Evolutionary conservation across 2,797 vertebrate species (phyloP), one percentile per base, ranked within the genome.

Genomic region (Enteromius treurensis): DNA sequence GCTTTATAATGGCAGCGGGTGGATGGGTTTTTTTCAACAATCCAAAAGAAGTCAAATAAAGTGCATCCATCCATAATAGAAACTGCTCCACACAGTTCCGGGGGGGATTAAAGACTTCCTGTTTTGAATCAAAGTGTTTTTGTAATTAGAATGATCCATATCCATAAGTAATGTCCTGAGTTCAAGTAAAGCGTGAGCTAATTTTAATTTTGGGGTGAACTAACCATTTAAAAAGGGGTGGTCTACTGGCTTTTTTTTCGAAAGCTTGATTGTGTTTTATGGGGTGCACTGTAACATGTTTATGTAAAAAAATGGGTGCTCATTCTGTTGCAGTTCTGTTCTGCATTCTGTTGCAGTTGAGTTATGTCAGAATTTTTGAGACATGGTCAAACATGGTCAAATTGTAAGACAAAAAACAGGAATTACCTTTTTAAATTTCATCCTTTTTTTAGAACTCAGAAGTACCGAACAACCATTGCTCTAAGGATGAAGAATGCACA

Each of bases 401-500:
- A 64, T 32, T 32, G 60, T 62, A 3, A 64, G 62, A 19, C 14
- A 64, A 64, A 29, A 29, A 62, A 26, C 26, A 26, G 7, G 6
- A 32, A 32, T 32, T 8, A 15, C 2, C 1, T 32, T 64, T 64
- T 32, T 32, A 17, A 32, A 17, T 17, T 21, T 11, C 26, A 62
- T 78, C 64, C 15, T 51, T 70, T 47, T 79, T 71, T 5, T 88
- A 96, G 96, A 95, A 90, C 42, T 26, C 45, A 26, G 92, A 62
- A 65, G 93, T 98, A 78, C 92, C 91, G 0, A 89, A 95, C 0
- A 96, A 94, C 2, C 71, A 14, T 78, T 99, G 97, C 81, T n/a
- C 4, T 13, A 21, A 76, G 3, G 91, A 97, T 3, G 15, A 29
- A 0, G 95, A 97, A 87, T 99, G 97, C 83, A 85, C 84, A 0